These are phyloP conservation scores for Calidris pygmaea DNA, from an alignment of 2,113 vertebrate genomes.

Conservation along the genomic window DNA sequence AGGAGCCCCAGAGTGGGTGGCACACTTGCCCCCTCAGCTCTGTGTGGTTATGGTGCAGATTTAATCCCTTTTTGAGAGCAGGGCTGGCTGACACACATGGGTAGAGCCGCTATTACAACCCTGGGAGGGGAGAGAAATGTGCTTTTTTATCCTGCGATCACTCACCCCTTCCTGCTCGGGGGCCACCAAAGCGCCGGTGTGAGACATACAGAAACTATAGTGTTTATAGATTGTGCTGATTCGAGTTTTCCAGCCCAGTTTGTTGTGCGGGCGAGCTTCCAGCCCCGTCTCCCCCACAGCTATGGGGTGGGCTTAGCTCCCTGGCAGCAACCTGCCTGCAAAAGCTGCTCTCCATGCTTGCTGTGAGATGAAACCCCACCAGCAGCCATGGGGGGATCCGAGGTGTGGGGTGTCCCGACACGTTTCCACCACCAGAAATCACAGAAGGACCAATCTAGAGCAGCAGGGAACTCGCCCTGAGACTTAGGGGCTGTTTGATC, in stretches of 20 bases:
- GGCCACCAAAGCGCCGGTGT: rapidly evolving
- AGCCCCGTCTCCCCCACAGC: background rate
- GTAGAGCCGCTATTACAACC: background rate
- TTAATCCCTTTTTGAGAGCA: background rate
- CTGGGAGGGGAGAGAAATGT: background rate
- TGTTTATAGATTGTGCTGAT: background rate
- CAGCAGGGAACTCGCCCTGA: background rate
- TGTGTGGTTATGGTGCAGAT: rapidly evolving
- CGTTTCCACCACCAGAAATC: background rate
- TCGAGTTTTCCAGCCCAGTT: background rate
- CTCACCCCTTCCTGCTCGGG: background rate
- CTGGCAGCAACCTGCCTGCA: background rate
- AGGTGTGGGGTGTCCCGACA: background rate
- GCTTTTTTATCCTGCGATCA: background rate
- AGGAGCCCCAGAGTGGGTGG: background rate
- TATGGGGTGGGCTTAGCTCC: background rate
- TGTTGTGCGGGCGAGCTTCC: rapidly evolving
- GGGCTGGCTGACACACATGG: background rate
- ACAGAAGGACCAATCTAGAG: background rate
- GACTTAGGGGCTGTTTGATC: background rate
- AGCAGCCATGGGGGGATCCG: background rate
- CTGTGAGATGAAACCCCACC: background rate
- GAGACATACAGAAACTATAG: background rate
- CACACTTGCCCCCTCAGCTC: background rate
- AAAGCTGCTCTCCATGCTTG: background rate